A percentile compares a stretch with the other conserved stretches of the same genome.
phyloP scores from a whole-genome alignment of 2,797 vertebrate genomes.

The Argya squamiceps region DNA sequence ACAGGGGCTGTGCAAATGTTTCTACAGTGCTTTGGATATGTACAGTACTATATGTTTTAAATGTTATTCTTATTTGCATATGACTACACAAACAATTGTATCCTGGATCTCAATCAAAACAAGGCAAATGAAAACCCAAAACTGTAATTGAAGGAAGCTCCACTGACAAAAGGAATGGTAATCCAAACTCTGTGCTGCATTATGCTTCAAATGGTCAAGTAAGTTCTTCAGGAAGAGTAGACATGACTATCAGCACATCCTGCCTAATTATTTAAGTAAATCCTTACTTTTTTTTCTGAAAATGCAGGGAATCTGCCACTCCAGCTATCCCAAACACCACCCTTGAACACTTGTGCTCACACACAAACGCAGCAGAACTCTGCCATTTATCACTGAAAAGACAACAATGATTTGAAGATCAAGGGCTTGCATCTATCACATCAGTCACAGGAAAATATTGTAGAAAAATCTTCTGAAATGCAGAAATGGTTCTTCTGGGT shows the following conservation, averaged over 20 bases:
- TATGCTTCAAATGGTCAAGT: background rate
- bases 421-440: background rate
- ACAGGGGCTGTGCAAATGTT: background rate
- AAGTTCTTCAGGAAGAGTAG: background rate
- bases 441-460: background rate
- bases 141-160: background rate
- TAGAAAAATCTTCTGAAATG: slow-evolving; percentile 10
- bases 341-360: background rate
- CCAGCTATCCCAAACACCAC: background rate
- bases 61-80: slow-evolving; percentile 32
- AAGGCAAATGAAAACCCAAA: background rate
- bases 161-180: fast-evolving
- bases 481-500: slow-evolving; percentile 34
- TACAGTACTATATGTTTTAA: background rate
- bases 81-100: background rate
- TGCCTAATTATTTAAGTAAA: background rate
- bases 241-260: background rate
- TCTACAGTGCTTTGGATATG: slow-evolving; percentile 2
- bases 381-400: background rate
- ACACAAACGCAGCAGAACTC: background rate
- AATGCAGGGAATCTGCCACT: background rate
- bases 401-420: background rate
- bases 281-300: background rate
- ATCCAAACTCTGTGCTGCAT: background rate
- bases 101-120: background rate